phyloP scores from a whole-genome alignment of 2,113 vertebrate genomes.

The Onychostruthus taczanowskii region DNA sequence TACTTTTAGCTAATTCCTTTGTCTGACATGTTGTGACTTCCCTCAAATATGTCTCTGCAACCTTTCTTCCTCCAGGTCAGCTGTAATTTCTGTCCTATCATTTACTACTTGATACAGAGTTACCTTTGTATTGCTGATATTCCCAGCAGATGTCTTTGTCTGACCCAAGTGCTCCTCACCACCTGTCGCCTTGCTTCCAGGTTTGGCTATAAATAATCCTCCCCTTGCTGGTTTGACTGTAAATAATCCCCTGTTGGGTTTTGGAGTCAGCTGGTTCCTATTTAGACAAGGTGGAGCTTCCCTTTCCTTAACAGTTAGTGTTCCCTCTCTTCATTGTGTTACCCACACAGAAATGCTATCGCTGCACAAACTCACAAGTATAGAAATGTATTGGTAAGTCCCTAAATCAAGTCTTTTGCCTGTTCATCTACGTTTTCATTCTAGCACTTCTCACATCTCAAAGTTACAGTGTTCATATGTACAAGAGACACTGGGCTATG shows the following conservation, averaged over 20 bases:
- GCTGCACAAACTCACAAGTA: not conserved
- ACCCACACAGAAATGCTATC: not conserved
- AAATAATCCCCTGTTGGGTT: slow-evolving; percentile 35
- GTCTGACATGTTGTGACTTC: not conserved
- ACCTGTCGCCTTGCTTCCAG: not conserved
- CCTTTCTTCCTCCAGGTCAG: slow-evolving; percentile 23
- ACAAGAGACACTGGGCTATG: not conserved
- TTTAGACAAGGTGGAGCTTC: slow-evolving; percentile 6
- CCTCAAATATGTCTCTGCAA: not conserved
- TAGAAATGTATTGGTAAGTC: not conserved
- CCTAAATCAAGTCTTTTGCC: not conserved
- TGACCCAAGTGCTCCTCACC: slow-evolving; percentile 34
- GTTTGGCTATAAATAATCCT: slow-evolving; percentile 50
- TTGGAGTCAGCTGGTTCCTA: slow-evolving; percentile 27
- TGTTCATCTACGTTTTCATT: not conserved
- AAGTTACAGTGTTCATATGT: not conserved
- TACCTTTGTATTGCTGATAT: slow-evolving; percentile 23
- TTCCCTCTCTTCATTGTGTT: not conserved
- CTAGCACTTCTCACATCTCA: not conserved
- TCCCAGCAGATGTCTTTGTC: slow-evolving; percentile 33
- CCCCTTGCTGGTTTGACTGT: slow-evolving; percentile 12
- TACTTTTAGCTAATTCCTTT: slow-evolving; percentile 40
- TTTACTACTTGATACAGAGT: slow-evolving; percentile 24
- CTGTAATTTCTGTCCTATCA: slow-evolving; percentile 45
- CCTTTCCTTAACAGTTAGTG: not conserved